Conservation (phyloP, 2,113 vertebrate genomes). For the Neodon shergylaensis region DNA sequence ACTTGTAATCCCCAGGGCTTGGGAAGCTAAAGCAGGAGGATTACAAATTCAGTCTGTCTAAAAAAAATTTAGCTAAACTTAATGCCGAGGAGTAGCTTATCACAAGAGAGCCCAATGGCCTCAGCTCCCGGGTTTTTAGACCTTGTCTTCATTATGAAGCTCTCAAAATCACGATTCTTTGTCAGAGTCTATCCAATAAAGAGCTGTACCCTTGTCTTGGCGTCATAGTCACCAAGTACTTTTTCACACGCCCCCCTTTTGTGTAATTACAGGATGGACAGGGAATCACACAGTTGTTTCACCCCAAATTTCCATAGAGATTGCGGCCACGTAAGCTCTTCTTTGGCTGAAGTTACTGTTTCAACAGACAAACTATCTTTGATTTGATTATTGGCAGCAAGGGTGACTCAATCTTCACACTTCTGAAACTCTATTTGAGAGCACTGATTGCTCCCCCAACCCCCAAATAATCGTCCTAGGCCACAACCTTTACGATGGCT, state of each 20-base stretch:
- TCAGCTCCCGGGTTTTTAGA: not conserved
- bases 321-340: not conserved
- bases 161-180: not conserved
- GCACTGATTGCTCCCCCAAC: not conserved
- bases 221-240: not conserved
- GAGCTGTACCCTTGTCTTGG: not conserved
- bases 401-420: not conserved
- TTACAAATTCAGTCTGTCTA: not conserved
- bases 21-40: not conserved
- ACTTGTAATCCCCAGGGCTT: not conserved
- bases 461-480: not conserved
- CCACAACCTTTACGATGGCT: not conserved
- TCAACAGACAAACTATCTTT: not conserved
- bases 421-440: constrained; percentile 32
- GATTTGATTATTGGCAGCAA: not conserved
- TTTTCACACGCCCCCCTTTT: not conserved
- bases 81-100: not conserved
- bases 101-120: not conserved
- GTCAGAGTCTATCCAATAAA: not conserved
- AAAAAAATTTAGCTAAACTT: not conserved
- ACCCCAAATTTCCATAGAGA: not conserved
- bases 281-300: not conserved
- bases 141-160: not conserved
- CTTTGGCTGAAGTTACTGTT: constrained; percentile 12
- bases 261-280: not conserved